Percentiles rank a stretch among this genome's conserved stretches.
These are phyloP conservation scores for Ochropleura leucogaster DNA, from an alignment of 2,888 invertebrate species.

Conservation along the genomic window DNA sequence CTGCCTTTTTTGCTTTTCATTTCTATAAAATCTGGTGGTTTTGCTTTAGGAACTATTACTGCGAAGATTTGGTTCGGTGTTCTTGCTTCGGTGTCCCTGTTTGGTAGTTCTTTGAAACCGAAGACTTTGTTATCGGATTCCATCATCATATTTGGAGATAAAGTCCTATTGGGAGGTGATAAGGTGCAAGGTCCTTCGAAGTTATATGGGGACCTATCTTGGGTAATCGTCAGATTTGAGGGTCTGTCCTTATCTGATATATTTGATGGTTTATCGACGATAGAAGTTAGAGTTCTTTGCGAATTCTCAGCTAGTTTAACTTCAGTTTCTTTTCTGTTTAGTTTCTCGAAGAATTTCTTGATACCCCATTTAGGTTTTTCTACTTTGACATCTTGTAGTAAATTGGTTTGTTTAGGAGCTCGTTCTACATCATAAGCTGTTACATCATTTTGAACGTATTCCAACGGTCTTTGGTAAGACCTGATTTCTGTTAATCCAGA, in stretches of 20 bases:
- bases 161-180: constrained; percentile 87
- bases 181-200: constrained; percentile 83
- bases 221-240: constrained; percentile 78
- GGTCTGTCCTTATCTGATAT: constrained; percentile 78
- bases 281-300: constrained; percentile 76
- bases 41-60: constrained; percentile 87
- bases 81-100: constrained; percentile 72
- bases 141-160: constrained; percentile 86
- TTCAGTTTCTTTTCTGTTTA: constrained; percentile 87
- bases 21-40: constrained; percentile 74
- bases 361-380: constrained; percentile 86
- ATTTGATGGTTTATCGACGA: constrained; percentile 80
- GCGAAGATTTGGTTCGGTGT: constrained; percentile 85
- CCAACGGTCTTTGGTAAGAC: constrained; percentile 86
- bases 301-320: constrained; percentile 87
- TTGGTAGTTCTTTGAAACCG: constrained; percentile 84
- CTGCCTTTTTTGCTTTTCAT: constrained; percentile 78
- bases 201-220: constrained; percentile 75
- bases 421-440: constrained; percentile 81
- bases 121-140: constrained; percentile 85
- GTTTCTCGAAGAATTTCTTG: constrained; percentile 83
- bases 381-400: constrained; percentile 80
- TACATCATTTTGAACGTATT: constrained; percentile 94
- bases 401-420: constrained; percentile 85
- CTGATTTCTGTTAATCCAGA: constrained; percentile 81